Base-by-base conservation (phyloP, 2,888 invertebrate genomes). In the Alentia gelatinosa region DNA sequence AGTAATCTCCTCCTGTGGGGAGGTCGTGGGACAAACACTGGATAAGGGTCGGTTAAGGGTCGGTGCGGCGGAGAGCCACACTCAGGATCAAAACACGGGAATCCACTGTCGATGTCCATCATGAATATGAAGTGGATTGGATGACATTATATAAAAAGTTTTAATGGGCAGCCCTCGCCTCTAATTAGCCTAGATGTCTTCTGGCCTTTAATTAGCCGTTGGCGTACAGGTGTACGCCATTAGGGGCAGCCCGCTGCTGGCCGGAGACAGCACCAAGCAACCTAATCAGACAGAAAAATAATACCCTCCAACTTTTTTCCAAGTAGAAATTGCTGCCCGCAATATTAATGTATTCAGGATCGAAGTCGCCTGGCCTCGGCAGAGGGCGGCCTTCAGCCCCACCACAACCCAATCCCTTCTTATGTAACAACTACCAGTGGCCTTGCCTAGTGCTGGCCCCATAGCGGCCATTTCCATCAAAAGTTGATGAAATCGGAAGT, bases 341-440 rank as follows among this genome's bases (percentile, higher is more conserved):
- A 68, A 68, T 68, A 30, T 79, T 79, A 79, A 79, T 79, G 79
- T 79, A 79, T 79, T 35, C 79, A 79, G 79, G 79, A 79, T 79
- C 79, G 39, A 79, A 35, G 79, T n/a, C 12, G 39, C 79, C 9
- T 79, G 79, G 79, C 79, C 79, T 23, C 79, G 39, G 39, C 79
- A 35, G 79, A 12, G 79, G 79, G 15, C 12, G 15, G 39, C 79
- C 79, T 9, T 19, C 12, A 39, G 37, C 79, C 19, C 79, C 30
- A 35, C 37, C n/a, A 79, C 39, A 39, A 19, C 79, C 79, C 68
- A 19, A 12, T 3, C 26, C n/a, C 26, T 26, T 68, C 68, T 68
- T 68, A 68, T 68, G 68, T 68, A 68, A 79, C 79, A 79, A 79
- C 79, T 15, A 79, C n/a, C 79, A 19, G 23, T 26, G 39, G 39